Evolutionary conservation across 2,888 invertebrate species (phyloP), one percentile per base, ranked within the genome.

Genomic region (Heliconius ismenius): DNA sequence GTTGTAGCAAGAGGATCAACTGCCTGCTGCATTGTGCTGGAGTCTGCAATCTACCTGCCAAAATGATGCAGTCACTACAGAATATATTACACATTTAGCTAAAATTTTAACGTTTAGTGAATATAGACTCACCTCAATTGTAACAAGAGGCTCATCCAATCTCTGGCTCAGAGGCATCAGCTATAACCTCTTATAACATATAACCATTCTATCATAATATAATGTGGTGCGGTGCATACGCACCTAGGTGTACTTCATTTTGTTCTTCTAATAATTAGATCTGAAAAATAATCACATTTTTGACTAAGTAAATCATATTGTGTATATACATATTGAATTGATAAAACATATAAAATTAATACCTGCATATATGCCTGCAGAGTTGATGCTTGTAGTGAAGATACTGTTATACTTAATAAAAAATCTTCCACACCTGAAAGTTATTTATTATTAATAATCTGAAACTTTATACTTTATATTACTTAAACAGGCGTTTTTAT

Each of bases 21-120:
- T 82, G 94, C 94, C 89, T 94, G 94, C 91, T 94, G 94, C 94
- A 94, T 94, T 84, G 94, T 94, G 94, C 94, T 94, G 90, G 94
- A 94, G 89, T 94, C 94, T 88, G 94, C 94, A 88, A 94, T 93
- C 94, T 94, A 94, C 94, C 94, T 94, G 92, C 91, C 94, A 89
- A 92, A 89, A 86, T 84, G 81, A 92, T 84, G 88, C 86, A 84
- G 87, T 80, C 80, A 89, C 92, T 93, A 86, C 89, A 91, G 88
- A 82, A 74, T 76, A 68, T 75, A 79, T 74, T 75, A 70, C 54
- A 62, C 76, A 60, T 24, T 39, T 70, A 78, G 54, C 26, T 21
- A 39, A 69, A 32, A 43, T 15, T 28, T 60, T 63, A 68, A 62
- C 24, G 28, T 60, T 76, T 15, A 60, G n/a, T 24, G 13, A 60